phyloP scores from a whole-genome alignment of 2,113 vertebrate genomes.

The Syngnathus typhle region DNA sequence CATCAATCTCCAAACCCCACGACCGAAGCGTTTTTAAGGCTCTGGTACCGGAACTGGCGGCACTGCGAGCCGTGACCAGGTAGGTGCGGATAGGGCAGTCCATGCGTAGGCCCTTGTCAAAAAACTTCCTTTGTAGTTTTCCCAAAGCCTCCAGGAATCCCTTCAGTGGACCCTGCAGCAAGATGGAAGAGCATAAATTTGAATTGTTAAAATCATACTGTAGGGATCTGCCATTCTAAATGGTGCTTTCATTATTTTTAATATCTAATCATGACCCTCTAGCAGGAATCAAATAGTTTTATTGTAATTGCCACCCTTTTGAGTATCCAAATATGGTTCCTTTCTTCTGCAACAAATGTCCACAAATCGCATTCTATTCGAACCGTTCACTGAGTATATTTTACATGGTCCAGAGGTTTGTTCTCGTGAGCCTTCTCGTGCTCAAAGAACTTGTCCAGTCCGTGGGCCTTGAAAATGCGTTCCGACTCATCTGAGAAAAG shows the following conservation, averaged over 20 bases:
- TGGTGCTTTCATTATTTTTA: no score
- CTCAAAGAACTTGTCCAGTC: constrained; percentile 91
- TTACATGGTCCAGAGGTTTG: constrained; percentile 89
- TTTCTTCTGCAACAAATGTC: not conserved
- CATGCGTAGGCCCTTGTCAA: constrained; percentile 83
- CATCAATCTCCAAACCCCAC: constrained; percentile 92
- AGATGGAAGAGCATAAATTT: not conserved
- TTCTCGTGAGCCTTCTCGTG: constrained; percentile 88
- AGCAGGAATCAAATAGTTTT: no score
- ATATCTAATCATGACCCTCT: no score
- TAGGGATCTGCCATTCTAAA: no score
- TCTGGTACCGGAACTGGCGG: constrained; percentile 87
- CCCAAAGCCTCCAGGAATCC: constrained; percentile 89
- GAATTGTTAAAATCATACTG: no score
- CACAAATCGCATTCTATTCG: not conserved
- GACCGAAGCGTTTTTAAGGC: constrained; percentile 89
- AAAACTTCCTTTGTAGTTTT: constrained; percentile 92
- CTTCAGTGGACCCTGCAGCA: constrained; percentile 83
- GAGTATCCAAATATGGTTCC: no score
- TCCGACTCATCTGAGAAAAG: constrained; percentile 95
- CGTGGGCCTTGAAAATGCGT: constrained; percentile 87
- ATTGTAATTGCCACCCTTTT: no score
- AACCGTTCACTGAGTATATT: constrained; percentile 21
- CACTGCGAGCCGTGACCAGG: constrained; percentile 87
- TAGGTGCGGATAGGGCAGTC: constrained; percentile 93